These are phyloP conservation scores for Premnoplex brunnescens DNA, from an alignment of 2,797 vertebrate species.

Conservation along the genomic window DNA sequence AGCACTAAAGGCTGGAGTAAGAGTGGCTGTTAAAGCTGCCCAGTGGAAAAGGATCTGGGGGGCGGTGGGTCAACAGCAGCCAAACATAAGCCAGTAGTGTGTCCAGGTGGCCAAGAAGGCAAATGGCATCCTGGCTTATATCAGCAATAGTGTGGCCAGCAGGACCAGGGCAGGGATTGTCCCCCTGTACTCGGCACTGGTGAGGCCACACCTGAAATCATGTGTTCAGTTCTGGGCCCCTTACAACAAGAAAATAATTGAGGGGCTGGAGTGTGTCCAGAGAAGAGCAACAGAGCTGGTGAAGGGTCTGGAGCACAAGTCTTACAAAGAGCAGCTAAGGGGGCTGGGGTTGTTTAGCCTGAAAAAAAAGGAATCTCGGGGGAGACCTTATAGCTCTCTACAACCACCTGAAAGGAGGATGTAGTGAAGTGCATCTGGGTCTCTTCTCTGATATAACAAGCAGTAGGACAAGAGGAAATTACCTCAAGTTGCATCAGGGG, in stretches of 20 bases:
- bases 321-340: not conserved
- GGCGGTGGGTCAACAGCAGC: not conserved
- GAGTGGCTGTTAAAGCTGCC: not conserved
- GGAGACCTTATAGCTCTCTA: not conserved
- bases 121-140: fast-evolving
- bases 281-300: fast-evolving
- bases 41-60: not conserved
- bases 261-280: fast-evolving
- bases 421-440: not conserved
- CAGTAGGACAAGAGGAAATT: not conserved
- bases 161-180: fast-evolving
- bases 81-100: not conserved
- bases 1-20: not conserved
- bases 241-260: not conserved
- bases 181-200: fast-evolving
- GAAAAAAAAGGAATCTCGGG: not conserved
- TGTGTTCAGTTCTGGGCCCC: not conserved
- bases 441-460: not conserved
- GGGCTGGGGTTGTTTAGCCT: not conserved
- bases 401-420: not conserved
- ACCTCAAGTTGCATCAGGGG: not conserved
- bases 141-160: not conserved
- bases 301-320: not conserved
- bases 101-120: not conserved
- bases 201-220: fast-evolving